Evolutionary conservation across 2,797 vertebrate species (phyloP).

Genomic region (Sebastes itinus): DNA sequence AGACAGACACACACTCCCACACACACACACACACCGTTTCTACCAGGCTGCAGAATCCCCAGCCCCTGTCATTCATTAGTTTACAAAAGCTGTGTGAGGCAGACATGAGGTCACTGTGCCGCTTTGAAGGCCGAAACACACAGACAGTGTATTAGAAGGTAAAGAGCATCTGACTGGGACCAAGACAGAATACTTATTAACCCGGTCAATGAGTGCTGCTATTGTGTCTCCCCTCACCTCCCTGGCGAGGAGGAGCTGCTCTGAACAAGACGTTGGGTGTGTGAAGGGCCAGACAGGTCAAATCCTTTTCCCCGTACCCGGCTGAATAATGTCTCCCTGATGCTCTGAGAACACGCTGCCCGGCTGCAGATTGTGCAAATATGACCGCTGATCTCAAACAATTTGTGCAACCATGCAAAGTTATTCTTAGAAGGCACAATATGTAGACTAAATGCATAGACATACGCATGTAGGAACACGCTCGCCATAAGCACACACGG

Average conservation of each 20-base stretch:
- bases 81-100: slow-evolving; percentile 77
- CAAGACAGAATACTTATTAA: slow-evolving; percentile 83
- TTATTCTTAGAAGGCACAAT: slow-evolving; percentile 49
- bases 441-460: slow-evolving; percentile 8
- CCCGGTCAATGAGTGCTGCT: slow-evolving; percentile 73
- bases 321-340: slow-evolving; percentile 50
- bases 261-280: slow-evolving; percentile 70
- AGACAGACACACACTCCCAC: slow-evolving; percentile 24
- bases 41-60: too few relatives aligned
- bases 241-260: slow-evolving; percentile 50
- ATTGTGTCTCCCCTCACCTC: slow-evolving; percentile 75
- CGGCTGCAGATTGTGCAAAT: slow-evolving; percentile 58
- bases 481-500: not conserved
- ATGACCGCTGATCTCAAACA: slow-evolving; percentile 65
- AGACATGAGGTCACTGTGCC: slow-evolving; percentile 81
- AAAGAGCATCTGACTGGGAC: slow-evolving; percentile 73
- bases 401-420: slow-evolving; percentile 51
- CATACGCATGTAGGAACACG: slow-evolving; percentile 20
- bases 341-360: slow-evolving; percentile 47
- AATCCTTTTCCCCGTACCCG: slow-evolving; percentile 32
- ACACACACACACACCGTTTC: not conserved
- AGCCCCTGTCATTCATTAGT: slow-evolving; percentile 78
- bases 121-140: slow-evolving; percentile 74
- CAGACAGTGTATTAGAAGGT: slow-evolving; percentile 79
- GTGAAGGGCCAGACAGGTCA: slow-evolving; percentile 68